Conservation (phyloP, 2,888 invertebrate genomes). For the Brachyptera putata region DNA sequence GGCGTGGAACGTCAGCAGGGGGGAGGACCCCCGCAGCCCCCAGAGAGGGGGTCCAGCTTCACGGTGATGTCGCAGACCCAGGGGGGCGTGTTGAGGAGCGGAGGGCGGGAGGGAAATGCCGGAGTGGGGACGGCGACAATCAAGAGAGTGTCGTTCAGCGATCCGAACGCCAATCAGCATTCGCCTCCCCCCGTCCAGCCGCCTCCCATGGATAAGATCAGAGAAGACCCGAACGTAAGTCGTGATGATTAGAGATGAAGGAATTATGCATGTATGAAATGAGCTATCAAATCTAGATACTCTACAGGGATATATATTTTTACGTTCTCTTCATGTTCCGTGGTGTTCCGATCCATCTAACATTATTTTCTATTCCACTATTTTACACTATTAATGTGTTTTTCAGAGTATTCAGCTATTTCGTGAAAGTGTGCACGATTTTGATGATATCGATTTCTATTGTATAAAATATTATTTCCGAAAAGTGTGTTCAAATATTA, state of each 20-base stretch:
- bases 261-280: too few species aligned
- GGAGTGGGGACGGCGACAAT: constrained; percentile 41
- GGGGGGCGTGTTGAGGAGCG: constrained; percentile 46
- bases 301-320: too few species aligned
- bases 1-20: constrained; percentile 19
- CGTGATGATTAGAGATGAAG: background rate
- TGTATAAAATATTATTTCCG: too few species aligned
- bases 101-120: constrained; percentile 58
- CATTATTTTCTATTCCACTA: too few species aligned
- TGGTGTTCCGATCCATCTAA: too few species aligned
- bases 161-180: constrained; percentile 42
- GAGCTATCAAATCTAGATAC: too few species aligned
- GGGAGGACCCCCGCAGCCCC: constrained; percentile 60
- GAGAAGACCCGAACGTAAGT: constrained; percentile 82
- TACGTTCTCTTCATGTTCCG: too few species aligned
- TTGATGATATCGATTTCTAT: too few species aligned
- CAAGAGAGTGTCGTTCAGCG: constrained; percentile 75
- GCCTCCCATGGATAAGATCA: constrained; percentile 50
- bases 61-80: constrained; percentile 70
- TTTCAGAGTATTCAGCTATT: too few species aligned
- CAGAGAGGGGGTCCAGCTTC: constrained; percentile 85
- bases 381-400: too few species aligned
- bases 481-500: too few species aligned
- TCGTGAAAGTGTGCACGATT: too few species aligned
- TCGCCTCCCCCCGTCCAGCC: constrained; percentile 23